A percentile compares a stretch with the other conserved stretches of the same genome.
phyloP scores from a whole-genome alignment of 2,888 invertebrate genomes.

The Mythimna ferrago region DNA sequence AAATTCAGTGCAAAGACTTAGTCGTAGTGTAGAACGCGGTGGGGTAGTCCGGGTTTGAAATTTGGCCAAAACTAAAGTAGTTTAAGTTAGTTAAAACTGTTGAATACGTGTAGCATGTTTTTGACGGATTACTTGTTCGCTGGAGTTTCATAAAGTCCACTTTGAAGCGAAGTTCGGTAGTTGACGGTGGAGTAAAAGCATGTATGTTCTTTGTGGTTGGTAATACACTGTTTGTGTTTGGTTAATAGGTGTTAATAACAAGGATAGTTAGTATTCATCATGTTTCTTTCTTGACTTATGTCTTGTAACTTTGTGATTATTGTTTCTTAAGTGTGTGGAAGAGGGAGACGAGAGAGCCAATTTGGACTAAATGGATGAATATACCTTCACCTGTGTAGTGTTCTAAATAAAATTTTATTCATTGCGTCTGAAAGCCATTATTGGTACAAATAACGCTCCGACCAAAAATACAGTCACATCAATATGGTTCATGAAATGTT shows the following conservation, averaged over 20 bases:
- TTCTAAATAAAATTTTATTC: neutral
- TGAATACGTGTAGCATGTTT: constrained; percentile 78
- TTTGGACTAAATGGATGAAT: neutral
- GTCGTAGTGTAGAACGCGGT: constrained; percentile 21
- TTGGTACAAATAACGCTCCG: neutral
- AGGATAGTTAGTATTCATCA: neutral
- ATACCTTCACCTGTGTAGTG: neutral
- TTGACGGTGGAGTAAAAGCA: constrained; percentile 34
- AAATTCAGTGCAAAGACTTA: constrained; percentile 60
- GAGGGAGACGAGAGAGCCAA: neutral
- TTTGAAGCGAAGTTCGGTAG: constrained; percentile 51
- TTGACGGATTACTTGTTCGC: constrained; percentile 80
- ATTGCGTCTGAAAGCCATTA: constrained; percentile 6
- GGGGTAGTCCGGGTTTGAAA: constrained; percentile 36
- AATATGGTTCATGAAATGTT: constrained; percentile 8
- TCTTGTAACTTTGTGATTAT: neutral
- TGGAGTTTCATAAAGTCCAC: constrained; percentile 56
- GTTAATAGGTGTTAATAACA: neutral
- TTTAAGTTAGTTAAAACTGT: constrained; percentile 75
- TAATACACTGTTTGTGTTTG: constrained; percentile 2
- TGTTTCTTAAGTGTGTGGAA: neutral
- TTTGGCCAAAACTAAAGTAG: constrained; percentile 69
- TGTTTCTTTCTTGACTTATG: neutral
- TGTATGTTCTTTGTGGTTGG: constrained; percentile 35
- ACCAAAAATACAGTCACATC: neutral